Evolutionary conservation across 2,113 vertebrate genomes (phyloP).

Genomic region (Axis porcinus): DNA sequence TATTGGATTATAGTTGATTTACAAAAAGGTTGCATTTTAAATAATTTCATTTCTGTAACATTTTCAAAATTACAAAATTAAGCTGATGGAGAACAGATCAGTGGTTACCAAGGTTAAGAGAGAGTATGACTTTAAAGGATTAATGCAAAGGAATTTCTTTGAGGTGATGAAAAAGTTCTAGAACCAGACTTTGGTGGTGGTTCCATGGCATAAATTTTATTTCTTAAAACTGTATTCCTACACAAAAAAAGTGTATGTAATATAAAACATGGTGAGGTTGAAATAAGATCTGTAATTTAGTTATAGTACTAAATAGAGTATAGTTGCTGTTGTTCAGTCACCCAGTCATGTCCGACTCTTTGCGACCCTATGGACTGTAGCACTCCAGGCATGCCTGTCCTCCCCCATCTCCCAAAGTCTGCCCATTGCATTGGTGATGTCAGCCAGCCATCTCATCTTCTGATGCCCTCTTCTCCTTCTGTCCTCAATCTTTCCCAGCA

Average conservation of each 20-base stretch:
- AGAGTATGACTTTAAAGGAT: neutral
- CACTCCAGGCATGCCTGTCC: fast-evolving
- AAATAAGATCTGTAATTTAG: neutral
- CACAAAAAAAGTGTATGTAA: neutral
- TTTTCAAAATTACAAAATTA: neutral
- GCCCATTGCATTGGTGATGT: neutral
- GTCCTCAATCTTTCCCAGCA: neutral
- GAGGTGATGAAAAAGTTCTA: neutral
- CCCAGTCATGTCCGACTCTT: fast-evolving
- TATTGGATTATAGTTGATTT: neutral
- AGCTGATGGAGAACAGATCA: neutral
- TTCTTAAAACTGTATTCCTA: neutral
- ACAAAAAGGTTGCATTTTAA: neutral
- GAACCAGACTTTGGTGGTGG: neutral
- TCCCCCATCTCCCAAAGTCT: neutral
- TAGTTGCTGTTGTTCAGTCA: neutral
- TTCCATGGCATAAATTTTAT: neutral
- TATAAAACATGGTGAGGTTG: neutral
- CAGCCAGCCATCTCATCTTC: neutral
- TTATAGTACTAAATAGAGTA: neutral
- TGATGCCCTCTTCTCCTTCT: neutral
- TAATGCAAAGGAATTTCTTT: neutral
- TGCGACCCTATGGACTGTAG: neutral
- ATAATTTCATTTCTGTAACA: neutral
- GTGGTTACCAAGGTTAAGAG: neutral